Conservation (phyloP, 2,888 invertebrate species). For the Andrena marginata region DNA sequence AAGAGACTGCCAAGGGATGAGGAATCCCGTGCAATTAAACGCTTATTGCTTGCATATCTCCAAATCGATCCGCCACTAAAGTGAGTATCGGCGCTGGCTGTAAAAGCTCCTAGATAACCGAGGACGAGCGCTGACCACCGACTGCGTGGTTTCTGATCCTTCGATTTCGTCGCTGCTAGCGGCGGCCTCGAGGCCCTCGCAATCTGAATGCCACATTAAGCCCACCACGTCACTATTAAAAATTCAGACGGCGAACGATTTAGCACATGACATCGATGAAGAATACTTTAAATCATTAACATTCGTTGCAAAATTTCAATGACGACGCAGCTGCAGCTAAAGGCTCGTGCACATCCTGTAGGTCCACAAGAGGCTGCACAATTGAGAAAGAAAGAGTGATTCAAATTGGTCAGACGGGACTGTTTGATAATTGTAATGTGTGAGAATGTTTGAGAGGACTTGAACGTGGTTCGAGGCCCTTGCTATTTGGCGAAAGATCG, state of each 20-base stretch:
- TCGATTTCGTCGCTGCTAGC: conserved; percentile 51
- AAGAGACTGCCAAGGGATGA: conserved; percentile 81
- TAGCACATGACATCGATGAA: no score
- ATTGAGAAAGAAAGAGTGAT: neutral
- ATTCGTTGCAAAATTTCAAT: neutral
- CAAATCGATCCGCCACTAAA: conserved; percentile 85
- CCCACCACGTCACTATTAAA: neutral
- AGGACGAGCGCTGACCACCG: conserved; percentile 66
- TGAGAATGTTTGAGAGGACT: neutral
- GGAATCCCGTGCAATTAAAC: conserved; percentile 85
- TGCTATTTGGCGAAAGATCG: conserved; percentile 61
- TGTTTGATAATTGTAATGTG: neutral
- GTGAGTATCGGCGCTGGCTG: conserved; percentile 83
- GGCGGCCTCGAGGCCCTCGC: conserved; percentile 40
- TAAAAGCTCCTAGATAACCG: conserved; percentile 83
- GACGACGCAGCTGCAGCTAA: neutral
- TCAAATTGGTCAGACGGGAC: neutral
- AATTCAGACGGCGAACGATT: no score
- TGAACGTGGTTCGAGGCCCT: conserved; percentile 56
- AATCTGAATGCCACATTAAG: neutral
- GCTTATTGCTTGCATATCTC: conserved; percentile 85
- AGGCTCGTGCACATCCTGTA: neutral
- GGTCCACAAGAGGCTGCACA: neutral
- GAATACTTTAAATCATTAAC: neutral
- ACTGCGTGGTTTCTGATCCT: conserved; percentile 53